Conservation (phyloP, 2,888 invertebrate species). For the Notocelia uddmanniana region DNA sequence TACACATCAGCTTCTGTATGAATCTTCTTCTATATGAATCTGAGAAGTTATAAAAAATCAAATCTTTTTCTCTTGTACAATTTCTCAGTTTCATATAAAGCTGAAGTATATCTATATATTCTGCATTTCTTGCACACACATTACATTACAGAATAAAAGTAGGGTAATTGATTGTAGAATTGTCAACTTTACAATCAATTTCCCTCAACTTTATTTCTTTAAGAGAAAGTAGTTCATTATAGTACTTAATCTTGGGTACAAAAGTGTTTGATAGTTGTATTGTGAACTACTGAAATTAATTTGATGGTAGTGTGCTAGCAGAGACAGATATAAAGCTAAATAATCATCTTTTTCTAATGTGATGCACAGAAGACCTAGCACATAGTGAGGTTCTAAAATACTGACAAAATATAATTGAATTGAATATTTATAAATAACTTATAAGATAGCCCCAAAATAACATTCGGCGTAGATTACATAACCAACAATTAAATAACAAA, state of each 20-base stretch:
- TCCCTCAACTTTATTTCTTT: no score
- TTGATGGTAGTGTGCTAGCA: not conserved
- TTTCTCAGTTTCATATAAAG: not conserved
- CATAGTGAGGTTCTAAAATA: conserved; percentile 36
- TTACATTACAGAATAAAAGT: not conserved
- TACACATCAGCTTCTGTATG: not conserved
- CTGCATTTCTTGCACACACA: not conserved
- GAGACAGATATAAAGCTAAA: conserved; percentile 4
- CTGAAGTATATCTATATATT: not conserved
- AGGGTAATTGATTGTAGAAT: not conserved
- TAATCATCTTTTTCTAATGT: conserved; percentile 12
- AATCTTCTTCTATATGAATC: no score
- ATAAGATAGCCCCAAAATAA: conserved; percentile 29
- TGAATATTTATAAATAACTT: conserved; percentile 37
- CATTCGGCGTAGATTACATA: conserved; percentile 37
- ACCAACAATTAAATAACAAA: conserved; percentile 44
- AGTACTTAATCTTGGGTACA: not conserved
- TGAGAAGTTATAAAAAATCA: no score
- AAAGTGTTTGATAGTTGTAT: not conserved
- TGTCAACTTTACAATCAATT: not conserved
- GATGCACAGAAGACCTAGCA: conserved; percentile 7
- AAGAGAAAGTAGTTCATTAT: not conserved
- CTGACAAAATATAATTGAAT: conserved; percentile 34
- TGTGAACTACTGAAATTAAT: not conserved
- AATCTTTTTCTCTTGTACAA: not conserved